Base-by-base conservation (phyloP, 2,888 invertebrate species). In the Eupeodes latifasciatus region DNA sequence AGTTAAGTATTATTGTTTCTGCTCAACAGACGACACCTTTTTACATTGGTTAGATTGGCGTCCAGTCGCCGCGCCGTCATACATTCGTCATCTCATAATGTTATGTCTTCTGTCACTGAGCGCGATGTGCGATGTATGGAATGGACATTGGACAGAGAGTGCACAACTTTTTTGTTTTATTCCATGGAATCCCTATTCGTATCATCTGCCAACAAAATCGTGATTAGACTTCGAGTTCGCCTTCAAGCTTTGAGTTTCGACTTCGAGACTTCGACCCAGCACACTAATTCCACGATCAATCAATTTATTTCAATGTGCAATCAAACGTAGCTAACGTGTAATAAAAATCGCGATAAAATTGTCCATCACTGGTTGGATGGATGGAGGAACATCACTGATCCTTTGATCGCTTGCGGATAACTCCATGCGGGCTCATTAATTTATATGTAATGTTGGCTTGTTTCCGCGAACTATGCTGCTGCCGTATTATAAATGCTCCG, bases 331-430 rank as follows among this genome's bases (percentile, higher is more conserved):
- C 84, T 84, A 84, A 83, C 80, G 87, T 87, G 83, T 83, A 77
- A 80, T 87, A 87, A 84, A 83, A 87, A 87, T 87, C 84, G 84
- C 84, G 79, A 87, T 87, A 80, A 87, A 87, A 87, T 83, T 87
- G 72, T 74, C 72, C 83, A 81, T 83, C 83, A 66, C 66, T 67
- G 71, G 34, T 34, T 27, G 27, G 36, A 40, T 27, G 57, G 59
- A 47, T 72, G 66, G 49, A 7, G 66, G 49, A 7, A 47, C 47
- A 47, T 66, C 66, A 66, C 62, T 84, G 87, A 81, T 87, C 87
- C 87, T 87, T 87, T 87, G 87, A 87, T 87, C 84, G 67, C 74
- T 81, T 51, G 76, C 72, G 87, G 87, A 83, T 87, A 81, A 57
- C 80, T 84, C 67, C 80, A 84, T 87, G 80, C 80, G 80, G 87